Evolutionary conservation across 2,113 vertebrate genomes (phyloP).

Genomic region (Nothobranchius furzeri): DNA sequence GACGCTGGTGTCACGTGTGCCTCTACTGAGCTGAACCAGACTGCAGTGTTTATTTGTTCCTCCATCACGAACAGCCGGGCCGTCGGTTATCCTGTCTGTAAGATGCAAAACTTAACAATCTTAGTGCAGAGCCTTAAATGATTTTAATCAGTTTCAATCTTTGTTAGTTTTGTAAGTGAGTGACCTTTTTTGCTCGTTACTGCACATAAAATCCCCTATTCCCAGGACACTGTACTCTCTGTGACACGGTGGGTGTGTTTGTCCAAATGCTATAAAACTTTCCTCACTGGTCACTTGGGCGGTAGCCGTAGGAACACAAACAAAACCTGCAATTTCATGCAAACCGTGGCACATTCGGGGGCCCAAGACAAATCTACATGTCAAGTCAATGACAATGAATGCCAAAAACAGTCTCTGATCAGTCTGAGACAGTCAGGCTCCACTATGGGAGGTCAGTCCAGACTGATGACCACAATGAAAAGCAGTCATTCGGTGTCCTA

Average conservation of each 20-base stretch:
- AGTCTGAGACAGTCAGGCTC: slow-evolving; percentile 40
- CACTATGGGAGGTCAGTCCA: slow-evolving; percentile 57
- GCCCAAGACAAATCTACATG: slow-evolving; percentile 71
- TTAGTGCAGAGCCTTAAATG: not conserved
- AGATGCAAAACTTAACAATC: no score
- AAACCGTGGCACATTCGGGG: slow-evolving; percentile 43
- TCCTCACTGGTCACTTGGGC: slow-evolving; percentile 47
- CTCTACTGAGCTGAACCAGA: no score
- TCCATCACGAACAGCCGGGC: no score
- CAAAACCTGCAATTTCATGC: slow-evolving; percentile 68
- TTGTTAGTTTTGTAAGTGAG: not conserved
- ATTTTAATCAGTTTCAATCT: not conserved
- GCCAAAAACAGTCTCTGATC: slow-evolving; percentile 61
- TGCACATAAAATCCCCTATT: slow-evolving; percentile 18
- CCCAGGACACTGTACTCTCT: slow-evolving; percentile 7
- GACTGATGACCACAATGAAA: slow-evolving; percentile 58
- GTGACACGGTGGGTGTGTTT: slow-evolving; percentile 12
- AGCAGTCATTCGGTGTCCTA: slow-evolving; percentile 67
- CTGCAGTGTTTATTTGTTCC: no score
- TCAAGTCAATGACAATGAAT: slow-evolving; percentile 63
- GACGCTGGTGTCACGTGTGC: no score
- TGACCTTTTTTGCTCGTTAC: not conserved
- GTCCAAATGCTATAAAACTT: slow-evolving; percentile 48
- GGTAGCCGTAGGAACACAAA: slow-evolving; percentile 40
- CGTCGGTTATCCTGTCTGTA: no score